These are phyloP conservation scores for Cebidichthys violaceus DNA, from an alignment of 2,113 vertebrate genomes.

Conservation along the genomic window DNA sequence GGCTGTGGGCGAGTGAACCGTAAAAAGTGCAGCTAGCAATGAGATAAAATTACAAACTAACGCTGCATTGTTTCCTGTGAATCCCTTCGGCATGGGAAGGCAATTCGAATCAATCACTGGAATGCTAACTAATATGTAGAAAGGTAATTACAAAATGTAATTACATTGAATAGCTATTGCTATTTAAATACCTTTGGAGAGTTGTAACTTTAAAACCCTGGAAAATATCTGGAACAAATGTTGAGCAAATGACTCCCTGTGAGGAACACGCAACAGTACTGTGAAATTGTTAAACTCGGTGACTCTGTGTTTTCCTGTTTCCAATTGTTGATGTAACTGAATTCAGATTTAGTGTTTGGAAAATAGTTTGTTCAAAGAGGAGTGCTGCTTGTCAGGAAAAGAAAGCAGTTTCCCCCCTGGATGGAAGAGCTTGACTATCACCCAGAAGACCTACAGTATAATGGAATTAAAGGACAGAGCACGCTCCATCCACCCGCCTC, in stretches of 20 bases:
- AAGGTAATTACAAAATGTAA: neutral
- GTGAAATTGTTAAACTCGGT: neutral
- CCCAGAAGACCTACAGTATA: conserved; percentile 20
- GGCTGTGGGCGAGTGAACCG: neutral
- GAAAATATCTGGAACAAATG: neutral
- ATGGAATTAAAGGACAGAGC: conserved; percentile 28
- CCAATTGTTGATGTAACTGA: no score
- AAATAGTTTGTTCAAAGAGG: neutral
- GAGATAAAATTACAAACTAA: neutral
- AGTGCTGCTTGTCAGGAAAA: neutral
- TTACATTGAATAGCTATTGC: neutral
- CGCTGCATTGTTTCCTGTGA: neutral
- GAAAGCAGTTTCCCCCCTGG: neutral
- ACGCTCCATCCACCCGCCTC: conserved; percentile 22
- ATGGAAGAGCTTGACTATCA: conserved; percentile 11
- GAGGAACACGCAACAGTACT: neutral
- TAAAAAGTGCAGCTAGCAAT: neutral
- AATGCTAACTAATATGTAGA: neutral
- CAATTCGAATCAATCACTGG: neutral
- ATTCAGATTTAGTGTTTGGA: no score
- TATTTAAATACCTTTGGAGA: no score
- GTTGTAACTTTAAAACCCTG: neutral
- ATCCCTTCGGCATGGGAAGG: neutral
- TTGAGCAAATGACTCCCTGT: neutral
- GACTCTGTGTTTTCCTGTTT: neutral